A percentile compares a stretch with the other conserved stretches of the same genome.
These are phyloP conservation scores for Trochalopteron elliotii DNA, from an alignment of 2,113 vertebrate genomes.

Conservation along the genomic window DNA sequence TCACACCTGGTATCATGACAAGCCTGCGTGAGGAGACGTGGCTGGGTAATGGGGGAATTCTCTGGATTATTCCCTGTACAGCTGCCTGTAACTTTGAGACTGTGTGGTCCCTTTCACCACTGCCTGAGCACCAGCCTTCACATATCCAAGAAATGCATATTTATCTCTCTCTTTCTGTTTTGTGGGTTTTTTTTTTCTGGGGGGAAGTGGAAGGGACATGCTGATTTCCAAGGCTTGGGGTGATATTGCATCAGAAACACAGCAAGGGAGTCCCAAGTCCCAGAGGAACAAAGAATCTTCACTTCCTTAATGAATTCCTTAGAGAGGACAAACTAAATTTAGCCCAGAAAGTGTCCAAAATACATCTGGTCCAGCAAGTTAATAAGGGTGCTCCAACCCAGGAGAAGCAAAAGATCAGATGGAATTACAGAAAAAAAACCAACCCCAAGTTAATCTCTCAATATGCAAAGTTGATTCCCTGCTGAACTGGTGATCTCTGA, in stretches of 20 bases:
- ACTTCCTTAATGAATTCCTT: not conserved
- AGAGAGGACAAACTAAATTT: not conserved
- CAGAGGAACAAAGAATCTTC: not conserved
- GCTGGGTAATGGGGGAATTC: not conserved
- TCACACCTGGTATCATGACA: accelerated
- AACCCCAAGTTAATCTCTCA: constrained; percentile 35
- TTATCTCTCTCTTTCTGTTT: not conserved
- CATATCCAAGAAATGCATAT: not conserved
- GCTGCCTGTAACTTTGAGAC: not conserved
- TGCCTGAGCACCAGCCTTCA: not conserved
- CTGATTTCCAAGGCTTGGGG: not conserved
- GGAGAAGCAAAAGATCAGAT: not conserved
- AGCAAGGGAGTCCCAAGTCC: not conserved
- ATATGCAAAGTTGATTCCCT: constrained; percentile 37
- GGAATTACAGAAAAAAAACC: constrained; percentile 1
- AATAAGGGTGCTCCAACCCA: not conserved
- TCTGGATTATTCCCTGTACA: not conserved
- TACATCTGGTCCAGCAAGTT: not conserved
- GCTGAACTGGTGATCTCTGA: constrained; percentile 41
- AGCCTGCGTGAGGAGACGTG: accelerated
- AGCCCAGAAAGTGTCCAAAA: not conserved
- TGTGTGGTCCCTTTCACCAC: not conserved
- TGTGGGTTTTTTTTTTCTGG: accelerated
- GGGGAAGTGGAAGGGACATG: not conserved
- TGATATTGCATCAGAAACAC: not conserved